Percentiles rank a stretch among this genome's conserved stretches.
Conservation (phyloP, 2,888 invertebrate genomes). For the Metopia argyrocephala region DNA sequence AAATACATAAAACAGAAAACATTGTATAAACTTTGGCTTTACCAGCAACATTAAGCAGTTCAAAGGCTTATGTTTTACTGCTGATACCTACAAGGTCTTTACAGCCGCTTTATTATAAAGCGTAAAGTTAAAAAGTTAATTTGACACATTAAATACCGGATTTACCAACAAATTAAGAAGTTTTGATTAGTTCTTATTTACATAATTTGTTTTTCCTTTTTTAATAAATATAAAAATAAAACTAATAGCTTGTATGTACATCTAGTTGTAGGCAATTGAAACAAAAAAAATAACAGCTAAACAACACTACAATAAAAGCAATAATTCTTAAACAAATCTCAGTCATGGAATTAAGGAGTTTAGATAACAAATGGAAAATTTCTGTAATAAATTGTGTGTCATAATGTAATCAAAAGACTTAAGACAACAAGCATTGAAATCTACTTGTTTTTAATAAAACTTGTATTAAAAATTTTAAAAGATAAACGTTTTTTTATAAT, state of each 20-base stretch:
- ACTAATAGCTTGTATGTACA: slow-evolving; percentile 35
- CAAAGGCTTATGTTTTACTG: slow-evolving; percentile 30
- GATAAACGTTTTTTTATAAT: slow-evolving; percentile 27
- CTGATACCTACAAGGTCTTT: slow-evolving; percentile 16
- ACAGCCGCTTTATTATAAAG: neutral
- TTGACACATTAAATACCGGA: slow-evolving; percentile 62
- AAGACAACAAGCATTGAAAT: slow-evolving; percentile 10
- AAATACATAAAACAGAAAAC: no score
- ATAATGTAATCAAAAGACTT: slow-evolving; percentile 19
- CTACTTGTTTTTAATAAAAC: slow-evolving; percentile 15
- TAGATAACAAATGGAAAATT: slow-evolving; percentile 42
- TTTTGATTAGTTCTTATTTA: neutral
- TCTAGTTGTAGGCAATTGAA: neutral
- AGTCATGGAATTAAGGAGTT: slow-evolving; percentile 29
- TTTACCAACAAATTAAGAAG: slow-evolving; percentile 33
- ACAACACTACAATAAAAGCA: neutral
- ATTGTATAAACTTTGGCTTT: slow-evolving; percentile 14
- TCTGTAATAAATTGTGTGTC: neutral
- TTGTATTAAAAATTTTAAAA: slow-evolving; percentile 1
- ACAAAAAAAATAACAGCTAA: neutral
- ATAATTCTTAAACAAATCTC: slow-evolving; percentile 17
- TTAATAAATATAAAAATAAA: neutral
- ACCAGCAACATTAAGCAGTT: slow-evolving; percentile 1
- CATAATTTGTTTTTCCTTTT: neutral
- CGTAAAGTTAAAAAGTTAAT: slow-evolving; percentile 32